Percentiles rank a stretch among this genome's conserved stretches.
phyloP scores from a whole-genome alignment of 2,797 vertebrate species.

The Lateolabrax maculatus region DNA sequence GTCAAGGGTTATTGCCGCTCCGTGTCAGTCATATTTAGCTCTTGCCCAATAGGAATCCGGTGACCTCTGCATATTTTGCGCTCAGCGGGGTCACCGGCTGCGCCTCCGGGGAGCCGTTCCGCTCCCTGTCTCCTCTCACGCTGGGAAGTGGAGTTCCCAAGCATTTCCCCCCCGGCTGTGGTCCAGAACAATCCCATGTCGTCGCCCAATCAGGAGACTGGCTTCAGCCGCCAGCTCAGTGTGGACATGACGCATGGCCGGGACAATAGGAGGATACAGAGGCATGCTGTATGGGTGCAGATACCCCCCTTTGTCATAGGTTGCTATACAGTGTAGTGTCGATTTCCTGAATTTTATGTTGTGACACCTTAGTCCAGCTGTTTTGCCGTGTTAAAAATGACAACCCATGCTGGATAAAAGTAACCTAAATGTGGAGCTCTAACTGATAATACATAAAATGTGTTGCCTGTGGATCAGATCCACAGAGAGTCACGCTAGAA shows the following conservation, averaged over 20 bases:
- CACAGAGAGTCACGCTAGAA: conserved; percentile 60
- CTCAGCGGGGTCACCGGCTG: conserved; percentile 90
- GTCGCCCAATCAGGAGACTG: conserved; percentile 88
- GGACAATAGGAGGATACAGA: conserved; percentile 99
- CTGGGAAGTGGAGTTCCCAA: conserved; percentile 96
- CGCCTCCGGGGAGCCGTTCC: conserved; percentile 91
- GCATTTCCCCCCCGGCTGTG: conserved; percentile 90
- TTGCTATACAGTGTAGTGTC: conserved; percentile 44
- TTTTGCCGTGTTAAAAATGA: conserved; percentile 48
- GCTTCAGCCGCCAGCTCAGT: conserved; percentile 84
- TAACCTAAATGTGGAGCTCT: conserved; percentile 11
- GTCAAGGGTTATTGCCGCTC: conserved; percentile 79
- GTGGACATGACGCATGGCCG: conserved; percentile 92
- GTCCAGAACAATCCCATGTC: conserved; percentile 94
- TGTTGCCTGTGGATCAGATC: conserved; percentile 60
- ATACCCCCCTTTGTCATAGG: conserved; percentile 79
- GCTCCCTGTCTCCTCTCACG: conserved; percentile 94
- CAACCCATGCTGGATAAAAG: conserved; percentile 13
- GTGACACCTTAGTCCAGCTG: conserved; percentile 63
- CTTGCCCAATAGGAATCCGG: conserved; percentile 87
- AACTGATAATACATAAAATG: conserved; percentile 52
- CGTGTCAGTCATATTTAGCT: conserved; percentile 83
- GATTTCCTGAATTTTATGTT: conserved; percentile 72
- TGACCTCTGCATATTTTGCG: conserved; percentile 97
- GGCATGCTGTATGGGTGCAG: conserved; percentile 90